Evolutionary conservation across 2,113 vertebrate genomes (phyloP).

Genomic region (Tylochromis polylepis): DNA sequence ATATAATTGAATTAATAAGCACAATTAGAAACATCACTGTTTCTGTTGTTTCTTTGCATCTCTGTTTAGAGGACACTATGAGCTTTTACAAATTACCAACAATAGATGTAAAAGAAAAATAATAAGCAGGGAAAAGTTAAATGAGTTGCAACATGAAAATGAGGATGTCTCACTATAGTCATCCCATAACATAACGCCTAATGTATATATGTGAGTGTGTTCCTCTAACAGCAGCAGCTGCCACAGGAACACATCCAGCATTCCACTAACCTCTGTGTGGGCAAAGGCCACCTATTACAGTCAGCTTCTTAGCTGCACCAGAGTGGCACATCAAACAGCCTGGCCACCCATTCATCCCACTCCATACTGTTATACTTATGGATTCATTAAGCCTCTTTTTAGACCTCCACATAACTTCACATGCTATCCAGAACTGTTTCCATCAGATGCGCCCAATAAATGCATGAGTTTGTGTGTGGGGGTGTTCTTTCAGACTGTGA

Average conservation of each 20-base stretch:
- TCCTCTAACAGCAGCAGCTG: neutral
- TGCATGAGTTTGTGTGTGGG: neutral
- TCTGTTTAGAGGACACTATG: neutral
- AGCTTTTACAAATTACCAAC: neutral
- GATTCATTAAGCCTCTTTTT: constrained; percentile 7
- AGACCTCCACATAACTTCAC: constrained; percentile 2
- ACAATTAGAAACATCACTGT: neutral
- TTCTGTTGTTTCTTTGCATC: neutral
- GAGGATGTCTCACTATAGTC: neutral
- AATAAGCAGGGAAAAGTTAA: neutral
- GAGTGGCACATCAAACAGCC: constrained; percentile 16
- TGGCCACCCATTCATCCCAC: neutral
- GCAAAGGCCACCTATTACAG: neutral
- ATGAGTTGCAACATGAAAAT: neutral
- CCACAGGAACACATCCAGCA: neutral
- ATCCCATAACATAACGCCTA: neutral
- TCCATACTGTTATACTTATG: neutral
- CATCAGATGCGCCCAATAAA: neutral
- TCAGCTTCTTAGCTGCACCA: neutral
- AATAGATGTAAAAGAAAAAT: neutral
- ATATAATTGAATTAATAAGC: neutral
- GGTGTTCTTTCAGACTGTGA: neutral
- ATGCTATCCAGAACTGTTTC: neutral
- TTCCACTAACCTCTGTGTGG: neutral
- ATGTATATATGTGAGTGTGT: neutral